Evolutionary conservation across 2,888 invertebrate genomes (phyloP), one percentile per base, ranked within the genome.

Genomic region (Resseliella maxima): DNA sequence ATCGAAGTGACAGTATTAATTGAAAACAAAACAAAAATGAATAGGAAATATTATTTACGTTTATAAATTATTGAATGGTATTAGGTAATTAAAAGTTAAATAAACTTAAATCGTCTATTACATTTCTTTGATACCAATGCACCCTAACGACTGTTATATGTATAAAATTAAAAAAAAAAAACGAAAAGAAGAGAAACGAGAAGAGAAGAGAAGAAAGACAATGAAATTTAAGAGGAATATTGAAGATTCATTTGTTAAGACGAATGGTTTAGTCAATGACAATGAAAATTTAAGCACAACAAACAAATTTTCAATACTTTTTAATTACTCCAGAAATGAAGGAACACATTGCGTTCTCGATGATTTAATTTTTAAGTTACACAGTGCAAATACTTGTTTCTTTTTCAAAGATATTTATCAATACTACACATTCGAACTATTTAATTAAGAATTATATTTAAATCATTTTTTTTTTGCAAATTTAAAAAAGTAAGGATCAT

Each of bases 321-420:
- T 15, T 59, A n/a, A 8, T 24, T 24, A 3, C 24, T 59, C 50
- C 41, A 8, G 41, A 50, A 5, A 59, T 24, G n/a, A 21, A 24
- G 31, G 31, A 31, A 72, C 31, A 72, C 72, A 15, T 31, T 72
- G 72, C 72, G 27, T 72, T 72, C 31, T 72, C 31, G 72, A 72
- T 31, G 72, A 72, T 31, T 72, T 31, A 72, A 1, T 72, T 72
- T 50, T 72, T 72, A 72, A 72, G 72, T 15, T 72, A 72, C 72
- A 72, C 72, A 72, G 72, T 72, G 72, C 72, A 72, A 72, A 72
- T 72, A 72, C 8, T 72, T 72, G 72, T 72, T 72, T 72, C 72
- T 31, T 72, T 72, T 72, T 72, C 72, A 72, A 72, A 72, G 72
- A 72, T 72, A 72, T 72, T 72, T 72, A 72, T 72, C 72, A 59